Base-by-base conservation (phyloP, 2,888 invertebrate species). In the Phengaris arion region DNA sequence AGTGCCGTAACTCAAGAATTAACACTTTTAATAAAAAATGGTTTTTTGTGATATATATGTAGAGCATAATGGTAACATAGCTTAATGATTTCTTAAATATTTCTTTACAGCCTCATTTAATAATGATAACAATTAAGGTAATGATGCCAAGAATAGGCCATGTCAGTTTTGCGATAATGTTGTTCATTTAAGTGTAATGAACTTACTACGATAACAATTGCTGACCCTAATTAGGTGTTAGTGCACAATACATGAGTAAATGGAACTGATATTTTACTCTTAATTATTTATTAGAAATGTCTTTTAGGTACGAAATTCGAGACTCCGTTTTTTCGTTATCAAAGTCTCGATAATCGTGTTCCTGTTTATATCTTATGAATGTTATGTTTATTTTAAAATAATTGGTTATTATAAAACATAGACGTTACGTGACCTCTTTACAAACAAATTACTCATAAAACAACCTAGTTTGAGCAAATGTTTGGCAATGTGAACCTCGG, bases 401-500 rank as follows among this genome's bases (percentile, higher is more conserved):
- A 72, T 52, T 72, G 54, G 72, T 54, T 54, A 72, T 72, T 72
- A 72, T 35, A 72, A 52, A 52, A 54, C 54, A 13, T 52, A 52
- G 72, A 72, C 51, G 22, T 72, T 52, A 72, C 52, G 72, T 52
- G 72, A 72, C 72, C 72, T 72, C 72, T 70, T 70, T 52, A 52
- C 72, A 72, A 72, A 54, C 72, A 35, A 72, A 72, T 72, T 72
- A 54, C 48, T 72, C 72, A 35, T 72, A 54, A 72, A 72, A 72
- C 72, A 72, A 72, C 72, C 72, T 72, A 72, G 72, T 35, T 54
- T 72, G 35, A 72, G 72, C 54, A 72, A 72, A 72, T 72, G 72
- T 72, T 72, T 72, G 72, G 72, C 72, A 72, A 72, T 52, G 54
- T 54, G 77, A 78, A 76, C 78, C 79, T 80, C 82, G 81, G 82